These are phyloP conservation scores for Lepidochrysops patricia DNA, from an alignment of 2,888 invertebrate genomes.

Conservation along the genomic window DNA sequence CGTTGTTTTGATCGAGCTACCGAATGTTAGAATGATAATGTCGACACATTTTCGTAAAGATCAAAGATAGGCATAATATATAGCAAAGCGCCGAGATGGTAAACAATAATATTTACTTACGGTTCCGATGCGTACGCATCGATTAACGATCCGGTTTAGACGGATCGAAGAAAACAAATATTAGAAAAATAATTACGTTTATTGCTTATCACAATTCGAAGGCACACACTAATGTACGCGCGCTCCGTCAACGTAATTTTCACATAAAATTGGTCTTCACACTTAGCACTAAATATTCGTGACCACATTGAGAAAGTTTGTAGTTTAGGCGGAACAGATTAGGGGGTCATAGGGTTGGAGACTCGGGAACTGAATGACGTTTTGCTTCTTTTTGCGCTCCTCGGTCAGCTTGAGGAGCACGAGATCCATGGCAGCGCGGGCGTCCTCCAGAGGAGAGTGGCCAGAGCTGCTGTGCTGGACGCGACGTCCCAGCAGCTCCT, in stretches of 20 bases:
- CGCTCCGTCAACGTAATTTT: conserved; percentile 67
- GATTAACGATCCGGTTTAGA: neutral
- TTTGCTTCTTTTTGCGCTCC: conserved; percentile 31
- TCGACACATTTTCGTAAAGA: neutral
- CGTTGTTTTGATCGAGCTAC: conserved; percentile 2
- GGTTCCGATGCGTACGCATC: neutral
- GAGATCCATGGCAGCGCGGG: conserved; percentile 90
- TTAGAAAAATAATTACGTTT: conserved; percentile 68
- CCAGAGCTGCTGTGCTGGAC: conserved; percentile 84
- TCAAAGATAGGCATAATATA: neutral
- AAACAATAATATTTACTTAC: conserved; percentile 12
- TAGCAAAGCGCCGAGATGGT: neutral
- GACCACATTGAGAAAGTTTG: conserved; percentile 10
- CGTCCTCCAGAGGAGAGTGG: conserved; percentile 96
- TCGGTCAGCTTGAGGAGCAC: conserved; percentile 82
- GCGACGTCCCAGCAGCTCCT: conserved; percentile 81
- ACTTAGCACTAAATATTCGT: conserved; percentile 27
- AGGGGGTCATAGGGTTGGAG: conserved; percentile 64
- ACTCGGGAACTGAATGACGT: conserved; percentile 36
- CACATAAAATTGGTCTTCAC: conserved; percentile 44
- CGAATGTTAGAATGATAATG: conserved; percentile 1
- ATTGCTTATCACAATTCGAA: conserved; percentile 70
- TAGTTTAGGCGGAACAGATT: conserved; percentile 56
- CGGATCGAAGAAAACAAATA: conserved; percentile 33
- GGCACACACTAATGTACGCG: conserved; percentile 70